Conservation (phyloP, 2,888 invertebrate species). For the Spatulosminthurus flaviceps region DNA sequence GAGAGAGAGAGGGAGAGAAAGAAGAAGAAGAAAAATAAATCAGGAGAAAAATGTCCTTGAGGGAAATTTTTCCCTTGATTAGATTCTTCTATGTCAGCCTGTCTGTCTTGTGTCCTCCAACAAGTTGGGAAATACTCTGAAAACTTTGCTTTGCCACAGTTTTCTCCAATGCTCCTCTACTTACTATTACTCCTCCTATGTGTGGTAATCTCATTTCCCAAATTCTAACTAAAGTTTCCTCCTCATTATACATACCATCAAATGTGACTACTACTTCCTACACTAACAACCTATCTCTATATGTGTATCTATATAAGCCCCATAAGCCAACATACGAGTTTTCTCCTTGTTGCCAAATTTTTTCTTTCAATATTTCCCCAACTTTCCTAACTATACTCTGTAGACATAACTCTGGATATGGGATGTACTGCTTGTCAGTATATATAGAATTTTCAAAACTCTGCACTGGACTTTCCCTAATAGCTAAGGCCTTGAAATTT, state of each 20-base stretch:
- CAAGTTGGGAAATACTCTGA: slow-evolving; percentile 14
- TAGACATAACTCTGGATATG: too few relatives aligned
- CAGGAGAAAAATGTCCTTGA: slow-evolving; percentile 4
- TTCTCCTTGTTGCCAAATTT: neutral
- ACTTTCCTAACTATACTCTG: too few relatives aligned
- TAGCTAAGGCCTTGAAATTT: neutral
- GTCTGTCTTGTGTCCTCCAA: neutral
- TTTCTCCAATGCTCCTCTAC: too few relatives aligned
- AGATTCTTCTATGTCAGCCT: slow-evolving; percentile 9
- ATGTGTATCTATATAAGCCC: too few relatives aligned
- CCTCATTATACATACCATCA: slow-evolving; percentile 14
- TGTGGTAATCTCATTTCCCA: slow-evolving; percentile 18
- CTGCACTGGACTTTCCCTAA: too few relatives aligned
- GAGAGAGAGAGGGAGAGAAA: neutral
- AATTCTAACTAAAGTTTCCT: neutral
- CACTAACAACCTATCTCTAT: too few relatives aligned
- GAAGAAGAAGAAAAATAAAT: neutral
- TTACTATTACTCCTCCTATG: neutral
- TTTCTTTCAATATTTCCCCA: neutral
- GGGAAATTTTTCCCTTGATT: slow-evolving; percentile 9
- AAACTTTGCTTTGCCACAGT: neutral
- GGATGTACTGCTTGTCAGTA: too few relatives aligned
- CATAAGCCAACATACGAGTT: too few relatives aligned
- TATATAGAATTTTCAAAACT: too few relatives aligned
- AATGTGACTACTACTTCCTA: neutral